Conservation (phyloP, 2,113 vertebrate species). For the Stigmatopora argus region DNA sequence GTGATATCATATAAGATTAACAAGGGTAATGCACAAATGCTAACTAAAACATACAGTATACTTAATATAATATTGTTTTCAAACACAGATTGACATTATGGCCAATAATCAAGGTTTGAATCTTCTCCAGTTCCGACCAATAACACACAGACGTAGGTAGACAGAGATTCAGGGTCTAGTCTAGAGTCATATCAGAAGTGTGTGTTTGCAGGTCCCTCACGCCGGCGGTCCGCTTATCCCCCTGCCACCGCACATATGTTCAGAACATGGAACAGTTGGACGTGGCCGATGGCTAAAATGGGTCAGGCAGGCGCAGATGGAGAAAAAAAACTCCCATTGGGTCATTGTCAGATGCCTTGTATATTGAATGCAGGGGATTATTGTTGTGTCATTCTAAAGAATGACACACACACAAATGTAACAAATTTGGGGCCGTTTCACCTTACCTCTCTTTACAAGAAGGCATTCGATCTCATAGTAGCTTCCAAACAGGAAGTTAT, state of each 20-base stretch:
- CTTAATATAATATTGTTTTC: neutral
- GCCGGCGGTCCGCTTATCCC: slow-evolving; percentile 66
- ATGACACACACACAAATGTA: neutral
- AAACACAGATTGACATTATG: slow-evolving; percentile 6
- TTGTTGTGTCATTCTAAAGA: neutral
- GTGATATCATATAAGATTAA: slow-evolving; percentile 1
- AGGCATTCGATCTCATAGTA: neutral
- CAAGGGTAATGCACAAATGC: neutral
- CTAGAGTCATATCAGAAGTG: slow-evolving; percentile 63
- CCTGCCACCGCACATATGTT: slow-evolving; percentile 76
- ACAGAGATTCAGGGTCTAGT: slow-evolving; percentile 54
- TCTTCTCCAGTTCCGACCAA: slow-evolving; percentile 32
- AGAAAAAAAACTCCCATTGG: slow-evolving; percentile 69
- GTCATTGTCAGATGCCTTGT: slow-evolving; percentile 67
- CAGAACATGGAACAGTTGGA: slow-evolving; percentile 75
- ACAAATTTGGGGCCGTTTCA: neutral
- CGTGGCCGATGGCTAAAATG: slow-evolving; percentile 76
- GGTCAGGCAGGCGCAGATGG: slow-evolving; percentile 77
- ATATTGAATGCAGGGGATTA: slow-evolving; percentile 34
- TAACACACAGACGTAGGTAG: slow-evolving; percentile 36
- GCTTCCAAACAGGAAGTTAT: neutral
- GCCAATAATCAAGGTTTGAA: slow-evolving; percentile 33
- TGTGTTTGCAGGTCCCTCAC: slow-evolving; percentile 57
- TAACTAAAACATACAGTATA: neutral
- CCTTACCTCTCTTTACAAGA: neutral